Conservation (phyloP, 1,140 invertebrate genomes). For the Drosophila prosaltans region DNA sequence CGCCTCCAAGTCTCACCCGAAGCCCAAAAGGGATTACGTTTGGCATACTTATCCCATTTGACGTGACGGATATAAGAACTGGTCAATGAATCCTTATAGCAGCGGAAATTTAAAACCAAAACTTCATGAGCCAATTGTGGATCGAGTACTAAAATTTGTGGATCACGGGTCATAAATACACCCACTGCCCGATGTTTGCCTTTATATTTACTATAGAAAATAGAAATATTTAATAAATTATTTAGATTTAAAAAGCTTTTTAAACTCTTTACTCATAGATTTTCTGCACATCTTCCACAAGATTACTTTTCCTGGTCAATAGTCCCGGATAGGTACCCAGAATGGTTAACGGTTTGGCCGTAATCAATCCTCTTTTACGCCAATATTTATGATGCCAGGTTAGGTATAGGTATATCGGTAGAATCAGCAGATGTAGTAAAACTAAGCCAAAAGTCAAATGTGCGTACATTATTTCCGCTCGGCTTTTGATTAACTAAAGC, state of each 20-base stretch:
- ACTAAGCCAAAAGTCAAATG: conserved; percentile 29
- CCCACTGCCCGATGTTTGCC: conserved; percentile 75
- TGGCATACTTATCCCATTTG: conserved; percentile 82
- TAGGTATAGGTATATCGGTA: conserved; percentile 76
- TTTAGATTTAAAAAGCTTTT: background rate
- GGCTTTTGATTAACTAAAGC: background rate
- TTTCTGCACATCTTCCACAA: conserved; percentile 63
- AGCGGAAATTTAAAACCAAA: conserved; percentile 83
- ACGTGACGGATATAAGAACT: conserved; percentile 60
- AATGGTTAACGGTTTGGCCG: conserved; percentile 70
- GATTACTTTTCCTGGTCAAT: conserved; percentile 54
- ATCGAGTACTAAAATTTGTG: conserved; percentile 84
- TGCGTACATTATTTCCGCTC: background rate
- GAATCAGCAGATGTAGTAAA: conserved; percentile 43
- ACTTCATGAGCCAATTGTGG: conserved; percentile 84
- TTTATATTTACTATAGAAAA: conserved; percentile 48
- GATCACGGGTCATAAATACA: conserved; percentile 83
- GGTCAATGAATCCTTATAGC: conserved; percentile 77
- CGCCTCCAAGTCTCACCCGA: conserved; percentile 84
- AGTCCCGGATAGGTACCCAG: conserved; percentile 84
- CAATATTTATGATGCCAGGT: conserved; percentile 82
- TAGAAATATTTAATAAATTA: background rate
- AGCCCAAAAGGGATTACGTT: conserved; percentile 83
- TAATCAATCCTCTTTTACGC: conserved; percentile 64
- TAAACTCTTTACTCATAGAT: conserved; percentile 57